A percentile compares a stretch with the other conserved stretches of the same genome.
phyloP scores from a whole-genome alignment of 2,113 vertebrate species.

The Dromaius novaehollandiae region DNA sequence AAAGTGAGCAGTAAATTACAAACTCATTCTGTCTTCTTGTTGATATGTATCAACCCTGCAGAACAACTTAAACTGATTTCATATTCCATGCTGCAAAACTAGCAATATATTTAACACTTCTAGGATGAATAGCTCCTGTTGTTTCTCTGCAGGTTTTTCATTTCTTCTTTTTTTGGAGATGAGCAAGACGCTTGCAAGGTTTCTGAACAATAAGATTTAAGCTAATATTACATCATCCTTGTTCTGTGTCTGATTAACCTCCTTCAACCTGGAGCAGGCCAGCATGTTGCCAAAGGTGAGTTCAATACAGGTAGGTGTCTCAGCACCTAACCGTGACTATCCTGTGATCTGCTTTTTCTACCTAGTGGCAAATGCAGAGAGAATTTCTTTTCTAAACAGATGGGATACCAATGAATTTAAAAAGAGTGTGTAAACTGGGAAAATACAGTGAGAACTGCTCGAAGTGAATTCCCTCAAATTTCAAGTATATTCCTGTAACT shows the following conservation, averaged over 20 bases:
- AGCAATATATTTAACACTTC: neutral
- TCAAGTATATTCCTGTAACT: neutral
- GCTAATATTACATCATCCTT: neutral
- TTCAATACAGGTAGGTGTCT: neutral
- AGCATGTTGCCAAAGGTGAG: neutral
- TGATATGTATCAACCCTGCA: neutral
- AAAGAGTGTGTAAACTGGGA: neutral
- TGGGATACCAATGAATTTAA: neutral
- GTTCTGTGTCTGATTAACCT: neutral
- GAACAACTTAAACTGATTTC: neutral
- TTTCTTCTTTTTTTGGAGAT: neutral
- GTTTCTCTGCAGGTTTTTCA: neutral
- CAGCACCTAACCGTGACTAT: fast-evolving
- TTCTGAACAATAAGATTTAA: neutral
- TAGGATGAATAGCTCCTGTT: neutral
- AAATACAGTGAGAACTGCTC: neutral
- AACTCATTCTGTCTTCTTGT: neutral
- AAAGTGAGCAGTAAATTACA: neutral
- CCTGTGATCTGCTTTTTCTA: neutral
- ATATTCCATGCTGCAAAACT: neutral
- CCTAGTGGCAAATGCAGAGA: neutral
- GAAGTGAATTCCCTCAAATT: neutral
- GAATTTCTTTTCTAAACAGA: neutral
- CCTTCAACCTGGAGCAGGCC: neutral
- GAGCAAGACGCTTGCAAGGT: neutral